phyloP scores from a whole-genome alignment of 2,797 vertebrate genomes.

The Hippocampus kuda region DNA sequence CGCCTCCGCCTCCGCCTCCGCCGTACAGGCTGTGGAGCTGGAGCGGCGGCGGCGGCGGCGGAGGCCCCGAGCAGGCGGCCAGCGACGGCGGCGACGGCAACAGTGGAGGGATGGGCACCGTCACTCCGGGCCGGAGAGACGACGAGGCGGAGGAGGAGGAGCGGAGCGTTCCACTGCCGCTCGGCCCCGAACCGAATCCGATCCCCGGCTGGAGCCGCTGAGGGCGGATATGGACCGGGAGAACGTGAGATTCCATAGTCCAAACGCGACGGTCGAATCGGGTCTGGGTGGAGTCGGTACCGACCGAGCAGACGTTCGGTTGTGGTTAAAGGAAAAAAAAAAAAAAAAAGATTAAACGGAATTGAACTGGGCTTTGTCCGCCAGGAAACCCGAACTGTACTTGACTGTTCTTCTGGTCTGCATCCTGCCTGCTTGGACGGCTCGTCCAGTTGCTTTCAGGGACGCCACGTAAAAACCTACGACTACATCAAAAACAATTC shows the following conservation, averaged over 20 bases:
- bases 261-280: constrained; percentile 43
- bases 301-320: background rate
- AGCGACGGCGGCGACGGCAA: constrained; percentile 63
- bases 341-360: no score
- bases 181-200: constrained; percentile 59
- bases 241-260: constrained; percentile 72
- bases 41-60: constrained; percentile 66
- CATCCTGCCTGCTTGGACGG: constrained; percentile 48
- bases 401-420: constrained; percentile 30
- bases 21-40: constrained; percentile 72
- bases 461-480: constrained; percentile 7
- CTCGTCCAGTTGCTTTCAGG: constrained; percentile 39
- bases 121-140: constrained; percentile 75
- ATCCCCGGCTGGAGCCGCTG: constrained; percentile 78
- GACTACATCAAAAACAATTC: background rate
- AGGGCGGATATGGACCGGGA: constrained; percentile 67
- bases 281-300: constrained; percentile 5
- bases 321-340: background rate
- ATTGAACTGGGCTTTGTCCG: constrained; percentile 13
- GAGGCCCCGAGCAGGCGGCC: constrained; percentile 56
- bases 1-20: constrained; percentile 54
- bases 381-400: constrained; percentile 6
- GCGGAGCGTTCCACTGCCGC: constrained; percentile 66
- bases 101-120: constrained; percentile 65
- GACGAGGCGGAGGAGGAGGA: constrained; percentile 39